Evolutionary conservation across 2,113 vertebrate genomes (phyloP).

Genomic region (Caretta caretta): DNA sequence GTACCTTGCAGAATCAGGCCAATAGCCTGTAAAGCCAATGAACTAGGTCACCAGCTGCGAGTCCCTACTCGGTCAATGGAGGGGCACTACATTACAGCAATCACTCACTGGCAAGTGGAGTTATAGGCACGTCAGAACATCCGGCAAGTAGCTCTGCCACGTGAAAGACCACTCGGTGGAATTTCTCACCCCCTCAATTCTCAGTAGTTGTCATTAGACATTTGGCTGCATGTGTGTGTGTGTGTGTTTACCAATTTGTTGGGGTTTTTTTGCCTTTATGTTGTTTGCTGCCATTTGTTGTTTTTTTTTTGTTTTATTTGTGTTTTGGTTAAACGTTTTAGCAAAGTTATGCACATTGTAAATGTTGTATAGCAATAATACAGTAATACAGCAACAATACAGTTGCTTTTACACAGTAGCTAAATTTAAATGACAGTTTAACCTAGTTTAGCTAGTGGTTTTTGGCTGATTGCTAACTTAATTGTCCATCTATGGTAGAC

Average conservation of each 20-base stretch:
- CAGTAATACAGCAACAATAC: no score
- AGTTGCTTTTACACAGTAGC: no score
- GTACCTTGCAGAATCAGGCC: no score
- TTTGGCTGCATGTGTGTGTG: no score
- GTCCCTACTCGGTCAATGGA: not conserved
- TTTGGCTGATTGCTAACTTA: no score
- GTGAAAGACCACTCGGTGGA: not conserved
- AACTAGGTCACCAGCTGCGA: not conserved
- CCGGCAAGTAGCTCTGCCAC: not conserved
- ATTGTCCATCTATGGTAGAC: no score
- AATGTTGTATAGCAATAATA: not conserved
- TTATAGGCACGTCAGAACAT: not conserved
- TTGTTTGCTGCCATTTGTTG: not conserved
- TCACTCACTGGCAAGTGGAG: not conserved
- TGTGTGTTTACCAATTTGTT: no score
- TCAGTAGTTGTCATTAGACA: no score
- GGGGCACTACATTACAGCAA: not conserved
- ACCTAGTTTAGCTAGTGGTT: no score
- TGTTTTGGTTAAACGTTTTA: not conserved
- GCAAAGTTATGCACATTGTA: not conserved
- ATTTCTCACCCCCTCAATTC: no score
- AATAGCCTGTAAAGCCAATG: accelerated
- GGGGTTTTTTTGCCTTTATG: not conserved
- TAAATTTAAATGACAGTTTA: no score
- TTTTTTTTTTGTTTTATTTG: not conserved